A percentile compares a stretch with the other conserved stretches of the same genome.
These are phyloP conservation scores for Chelonoidis abingdonii DNA, from an alignment of 2,113 vertebrate genomes.

Conservation along the genomic window DNA sequence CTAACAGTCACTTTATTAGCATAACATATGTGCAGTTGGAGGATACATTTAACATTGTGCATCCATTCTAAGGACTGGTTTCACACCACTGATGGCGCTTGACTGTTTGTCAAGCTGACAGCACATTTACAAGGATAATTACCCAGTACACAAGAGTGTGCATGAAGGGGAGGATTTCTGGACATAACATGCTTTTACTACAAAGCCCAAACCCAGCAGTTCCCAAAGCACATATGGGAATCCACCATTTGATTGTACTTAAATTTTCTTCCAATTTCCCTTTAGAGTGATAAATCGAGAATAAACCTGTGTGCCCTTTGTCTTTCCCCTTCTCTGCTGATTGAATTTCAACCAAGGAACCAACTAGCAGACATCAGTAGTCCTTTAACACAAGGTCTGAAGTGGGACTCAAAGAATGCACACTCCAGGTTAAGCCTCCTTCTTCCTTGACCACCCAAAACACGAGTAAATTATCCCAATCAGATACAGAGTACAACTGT, in stretches of 20 bases:
- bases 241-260: neutral
- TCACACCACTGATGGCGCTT: neutral
- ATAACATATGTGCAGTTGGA: neutral
- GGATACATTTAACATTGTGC: neutral
- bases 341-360: neutral
- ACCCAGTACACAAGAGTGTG: neutral
- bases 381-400: neutral
- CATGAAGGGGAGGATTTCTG: neutral
- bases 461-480: fast-evolving
- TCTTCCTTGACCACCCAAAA: neutral
- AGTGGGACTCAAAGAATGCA: neutral
- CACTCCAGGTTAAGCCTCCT: fast-evolving
- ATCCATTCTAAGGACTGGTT: neutral
- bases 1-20: neutral
- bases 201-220: neutral
- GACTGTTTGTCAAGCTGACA: neutral
- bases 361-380: neutral
- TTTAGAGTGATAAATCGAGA: neutral
- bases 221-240: neutral
- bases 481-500: neutral
- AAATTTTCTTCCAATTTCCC: neutral
- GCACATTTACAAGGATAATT: neutral
- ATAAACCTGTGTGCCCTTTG: neutral
- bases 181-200: neutral
- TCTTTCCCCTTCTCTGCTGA: neutral